These are phyloP conservation scores for Melanerpes formicivorus DNA, from an alignment of 2,113 vertebrate genomes.

Conservation along the genomic window DNA sequence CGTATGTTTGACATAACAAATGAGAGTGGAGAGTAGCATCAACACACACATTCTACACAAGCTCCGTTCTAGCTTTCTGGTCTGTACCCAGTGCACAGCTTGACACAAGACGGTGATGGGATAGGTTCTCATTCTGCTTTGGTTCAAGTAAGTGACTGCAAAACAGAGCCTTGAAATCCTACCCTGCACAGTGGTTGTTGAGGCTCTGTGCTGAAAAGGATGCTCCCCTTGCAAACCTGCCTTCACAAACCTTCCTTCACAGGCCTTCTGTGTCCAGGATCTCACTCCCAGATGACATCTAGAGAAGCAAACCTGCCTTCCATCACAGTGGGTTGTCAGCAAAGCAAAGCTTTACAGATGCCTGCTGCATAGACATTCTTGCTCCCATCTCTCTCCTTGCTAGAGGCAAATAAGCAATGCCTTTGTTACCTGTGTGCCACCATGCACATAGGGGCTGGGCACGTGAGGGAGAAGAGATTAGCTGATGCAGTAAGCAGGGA, in stretches of 20 bases:
- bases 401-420: background rate
- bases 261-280: background rate
- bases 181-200: background rate
- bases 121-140: background rate
- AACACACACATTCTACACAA: background rate
- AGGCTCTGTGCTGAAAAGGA: background rate
- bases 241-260: background rate
- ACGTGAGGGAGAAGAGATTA: background rate
- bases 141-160: background rate
- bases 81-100: background rate
- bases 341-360: background rate
- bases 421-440: rapidly evolving
- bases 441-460: background rate
- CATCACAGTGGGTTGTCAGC: background rate
- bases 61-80: background rate
- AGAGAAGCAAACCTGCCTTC: background rate
- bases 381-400: background rate
- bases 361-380: background rate
- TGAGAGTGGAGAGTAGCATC: slow-evolving; percentile 14
- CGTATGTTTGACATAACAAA: background rate
- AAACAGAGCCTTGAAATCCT: background rate
- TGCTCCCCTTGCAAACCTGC: background rate
- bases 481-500: background rate
- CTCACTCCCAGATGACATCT: background rate
- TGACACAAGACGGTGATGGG: background rate